Conservation (phyloP, 2,888 invertebrate species). For the Schizaphis graminum region DNA sequence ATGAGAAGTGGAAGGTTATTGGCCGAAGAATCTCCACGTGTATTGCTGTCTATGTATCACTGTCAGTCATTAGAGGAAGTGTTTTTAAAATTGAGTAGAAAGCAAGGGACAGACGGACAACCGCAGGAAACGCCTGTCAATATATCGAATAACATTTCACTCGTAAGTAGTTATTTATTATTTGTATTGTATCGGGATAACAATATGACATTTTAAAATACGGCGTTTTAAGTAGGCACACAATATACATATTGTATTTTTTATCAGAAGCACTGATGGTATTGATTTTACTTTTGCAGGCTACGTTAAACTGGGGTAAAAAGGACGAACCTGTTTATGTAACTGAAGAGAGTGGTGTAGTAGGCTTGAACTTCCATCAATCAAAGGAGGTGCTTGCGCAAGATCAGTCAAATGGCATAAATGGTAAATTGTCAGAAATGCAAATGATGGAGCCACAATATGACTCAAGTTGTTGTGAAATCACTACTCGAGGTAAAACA, state of each 20-base stretch:
- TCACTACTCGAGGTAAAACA: constrained; percentile 88
- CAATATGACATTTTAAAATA: neutral
- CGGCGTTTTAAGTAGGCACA: constrained; percentile 31
- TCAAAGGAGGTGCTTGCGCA: constrained; percentile 89
- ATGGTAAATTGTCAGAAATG: constrained; percentile 71
- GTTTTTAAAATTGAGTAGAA: constrained; percentile 89
- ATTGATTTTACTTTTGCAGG: constrained; percentile 71
- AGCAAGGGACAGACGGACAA: constrained; percentile 74
- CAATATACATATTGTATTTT: neutral
- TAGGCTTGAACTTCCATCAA: constrained; percentile 90
- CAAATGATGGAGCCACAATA: constrained; percentile 70
- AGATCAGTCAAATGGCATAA: constrained; percentile 76
- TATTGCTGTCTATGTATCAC: constrained; percentile 85
- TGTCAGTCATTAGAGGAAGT: constrained; percentile 91
- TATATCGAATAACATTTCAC: constrained; percentile 82
- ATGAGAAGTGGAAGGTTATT: constrained; percentile 93
- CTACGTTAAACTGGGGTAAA: constrained; percentile 85
- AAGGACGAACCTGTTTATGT: constrained; percentile 87
- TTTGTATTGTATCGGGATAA: neutral
- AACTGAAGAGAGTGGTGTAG: constrained; percentile 88
- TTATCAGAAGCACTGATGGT: neutral
- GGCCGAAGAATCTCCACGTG: constrained; percentile 91
- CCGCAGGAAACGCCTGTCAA: constrained; percentile 71
- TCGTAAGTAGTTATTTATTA: constrained; percentile 72
- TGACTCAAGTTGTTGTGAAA: constrained; percentile 75